Evolutionary conservation across 1,140 invertebrate genomes (phyloP), one percentile per base, ranked within the genome.

Genomic region (Dendrolimus kikuchii): DNA sequence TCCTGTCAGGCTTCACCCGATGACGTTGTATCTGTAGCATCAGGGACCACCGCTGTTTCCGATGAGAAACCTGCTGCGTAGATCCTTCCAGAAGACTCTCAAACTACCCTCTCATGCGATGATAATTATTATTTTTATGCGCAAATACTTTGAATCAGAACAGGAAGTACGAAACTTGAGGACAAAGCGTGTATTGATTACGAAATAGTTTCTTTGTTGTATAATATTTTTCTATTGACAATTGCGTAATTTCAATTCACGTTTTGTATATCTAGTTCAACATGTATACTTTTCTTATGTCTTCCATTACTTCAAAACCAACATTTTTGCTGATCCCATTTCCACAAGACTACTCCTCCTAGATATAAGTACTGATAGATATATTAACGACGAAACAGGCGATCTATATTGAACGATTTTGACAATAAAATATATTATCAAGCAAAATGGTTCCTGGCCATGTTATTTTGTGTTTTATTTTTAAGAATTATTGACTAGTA

Each of bases 51-150:
- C 39, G 88, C 88, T 55, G 85, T 87, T 43, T 81, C 83, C 39
- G 86, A 87, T 52, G 90, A 91, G 61, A 91, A 90, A 61, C 69
- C 90, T 10, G 79, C 88, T 5, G 90, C 90, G 45, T 91, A 23
- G 86, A 89, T 80, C 58, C 9, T n/a, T 37, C 42, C 10, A 7
- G n/a, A 40, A 4, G 5, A 8, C 53, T 37, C 36, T 45, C 49
- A 49, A 8, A 70, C 58, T 44, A 53, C 57, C 5, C 40, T 50
- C 74, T 55, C 65, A 77, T 59, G 71, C 71, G 81, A 86, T 72
- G 59, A 72, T 75, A 69, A 79, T 79, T 77, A 76, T 72, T 83
- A 78, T 83, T 81, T 83, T 81, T 83, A 81, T 83, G 80, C 69
- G 60, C 52, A 66, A 68, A 70, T 55, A 65, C 71, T 76, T 44